Conservation (phyloP, 2,113 vertebrate genomes). For the Machaerirhynchus nigripectus region DNA sequence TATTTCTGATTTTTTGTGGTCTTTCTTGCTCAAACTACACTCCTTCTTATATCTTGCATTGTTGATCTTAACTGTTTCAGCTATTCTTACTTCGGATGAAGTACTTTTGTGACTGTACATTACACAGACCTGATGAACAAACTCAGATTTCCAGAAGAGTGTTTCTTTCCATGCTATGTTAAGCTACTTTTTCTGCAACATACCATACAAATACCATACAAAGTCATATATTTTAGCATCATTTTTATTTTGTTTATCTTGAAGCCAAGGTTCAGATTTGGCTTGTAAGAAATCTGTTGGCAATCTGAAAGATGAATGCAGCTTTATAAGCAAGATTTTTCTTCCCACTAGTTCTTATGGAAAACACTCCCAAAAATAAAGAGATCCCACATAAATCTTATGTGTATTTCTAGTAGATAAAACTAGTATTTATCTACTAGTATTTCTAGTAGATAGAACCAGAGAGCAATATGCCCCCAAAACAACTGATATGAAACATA, state of each 20-base stretch:
- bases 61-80: background rate
- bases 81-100: background rate
- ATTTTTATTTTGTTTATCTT: background rate
- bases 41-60: background rate
- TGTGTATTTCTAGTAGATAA: background rate
- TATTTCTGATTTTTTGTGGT: background rate
- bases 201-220: background rate
- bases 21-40: background rate
- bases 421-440: too few relatives aligned
- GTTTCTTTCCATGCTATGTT: background rate
- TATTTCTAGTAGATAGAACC: background rate
- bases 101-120: background rate
- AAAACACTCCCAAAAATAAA: background rate
- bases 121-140: background rate
- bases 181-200: slow-evolving; percentile 38
- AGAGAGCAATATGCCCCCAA: background rate
- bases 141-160: background rate
- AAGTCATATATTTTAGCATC: background rate
- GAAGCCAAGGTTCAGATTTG: background rate
- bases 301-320: background rate
- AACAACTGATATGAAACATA: background rate
- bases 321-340: background rate
- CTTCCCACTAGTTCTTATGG: background rate
- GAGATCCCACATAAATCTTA: background rate
- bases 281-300: background rate